These are phyloP conservation scores for Cynodonichthys magdalenae DNA, from an alignment of 2,797 vertebrate genomes.

Conservation along the genomic window DNA sequence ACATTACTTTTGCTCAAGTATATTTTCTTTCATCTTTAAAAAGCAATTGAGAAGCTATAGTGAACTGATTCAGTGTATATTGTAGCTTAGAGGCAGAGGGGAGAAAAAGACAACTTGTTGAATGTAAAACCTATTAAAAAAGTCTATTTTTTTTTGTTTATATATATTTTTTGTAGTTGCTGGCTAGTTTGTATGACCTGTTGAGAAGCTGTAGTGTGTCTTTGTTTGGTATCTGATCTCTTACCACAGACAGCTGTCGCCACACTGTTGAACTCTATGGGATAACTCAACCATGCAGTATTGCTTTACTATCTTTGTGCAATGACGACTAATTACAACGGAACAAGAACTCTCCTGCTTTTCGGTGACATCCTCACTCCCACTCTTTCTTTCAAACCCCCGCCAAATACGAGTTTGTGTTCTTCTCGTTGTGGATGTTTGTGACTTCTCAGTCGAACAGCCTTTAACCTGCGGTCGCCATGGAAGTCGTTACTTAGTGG, in stretches of 20 bases:
- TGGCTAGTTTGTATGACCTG: conserved; percentile 63
- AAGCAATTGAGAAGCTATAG: conserved; percentile 73
- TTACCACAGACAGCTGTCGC: conserved; percentile 54
- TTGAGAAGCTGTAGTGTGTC: conserved; percentile 53
- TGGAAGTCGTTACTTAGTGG: conserved; percentile 34
- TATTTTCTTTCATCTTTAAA: conserved; percentile 62
- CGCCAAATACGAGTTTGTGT: conserved; percentile 52
- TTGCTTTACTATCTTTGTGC: conserved; percentile 74
- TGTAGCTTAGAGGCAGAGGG: conserved; percentile 75
- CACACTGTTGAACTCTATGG: conserved; percentile 66
- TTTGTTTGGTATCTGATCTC: conserved; percentile 54
- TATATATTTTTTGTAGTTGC: conserved; percentile 36
- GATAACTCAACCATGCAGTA: conserved; percentile 74
- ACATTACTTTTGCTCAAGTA: conserved; percentile 64
- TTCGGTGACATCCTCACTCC: conserved; percentile 34
- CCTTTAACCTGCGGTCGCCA: conserved; percentile 34
- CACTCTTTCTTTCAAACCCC: conserved; percentile 36
- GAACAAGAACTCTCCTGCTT: conserved; percentile 60
- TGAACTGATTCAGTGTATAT: conserved; percentile 76
- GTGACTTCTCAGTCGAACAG: conserved; percentile 66
- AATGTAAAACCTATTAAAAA: conserved; percentile 81
- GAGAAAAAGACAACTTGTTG: conserved; percentile 71
- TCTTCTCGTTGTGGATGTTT: conserved; percentile 39
- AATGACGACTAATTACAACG: conserved; percentile 68
- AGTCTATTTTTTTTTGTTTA: conserved; percentile 27